Evolutionary conservation across 2,113 vertebrate species (phyloP).

Genomic region (Centrocercus urophasianus): DNA sequence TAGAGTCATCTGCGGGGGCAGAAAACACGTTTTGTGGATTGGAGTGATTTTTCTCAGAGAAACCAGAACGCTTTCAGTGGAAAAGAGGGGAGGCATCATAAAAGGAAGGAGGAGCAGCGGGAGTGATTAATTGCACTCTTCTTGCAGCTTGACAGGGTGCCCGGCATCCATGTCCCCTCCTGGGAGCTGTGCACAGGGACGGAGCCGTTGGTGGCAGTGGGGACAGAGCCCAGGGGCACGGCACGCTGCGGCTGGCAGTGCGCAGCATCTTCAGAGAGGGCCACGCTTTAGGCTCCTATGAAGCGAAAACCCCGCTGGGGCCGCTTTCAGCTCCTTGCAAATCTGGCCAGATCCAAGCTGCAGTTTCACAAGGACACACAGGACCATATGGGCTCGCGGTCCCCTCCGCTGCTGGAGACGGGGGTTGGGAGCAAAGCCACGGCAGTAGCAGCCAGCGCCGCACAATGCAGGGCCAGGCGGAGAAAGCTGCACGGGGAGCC

Average conservation of each 20-base stretch:
- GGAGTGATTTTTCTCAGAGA: neutral
- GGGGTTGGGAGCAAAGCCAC: neutral
- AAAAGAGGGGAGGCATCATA: neutral
- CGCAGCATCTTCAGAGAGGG: neutral
- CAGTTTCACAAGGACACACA: neutral
- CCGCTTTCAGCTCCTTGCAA: neutral
- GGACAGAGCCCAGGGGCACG: neutral
- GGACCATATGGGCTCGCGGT: neutral
- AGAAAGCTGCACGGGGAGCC: fast-evolving
- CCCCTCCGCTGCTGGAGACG: neutral
- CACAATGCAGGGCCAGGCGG: neutral
- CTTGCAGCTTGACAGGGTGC: neutral
- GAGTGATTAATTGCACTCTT: conserved; percentile 1
- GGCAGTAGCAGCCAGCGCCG: neutral
- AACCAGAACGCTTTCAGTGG: neutral
- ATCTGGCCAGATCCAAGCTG: neutral
- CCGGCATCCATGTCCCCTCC: too few relatives aligned
- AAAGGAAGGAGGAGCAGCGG: neutral
- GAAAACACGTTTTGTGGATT: neutral
- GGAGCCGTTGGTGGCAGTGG: neutral
- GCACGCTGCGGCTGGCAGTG: neutral
- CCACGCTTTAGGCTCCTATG: neutral
- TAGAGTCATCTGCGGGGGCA: neutral
- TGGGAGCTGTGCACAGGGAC: neutral
- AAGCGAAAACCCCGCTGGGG: neutral